Evolutionary conservation across 2,113 vertebrate genomes (phyloP).

Genomic region (Cebidichthys violaceus): DNA sequence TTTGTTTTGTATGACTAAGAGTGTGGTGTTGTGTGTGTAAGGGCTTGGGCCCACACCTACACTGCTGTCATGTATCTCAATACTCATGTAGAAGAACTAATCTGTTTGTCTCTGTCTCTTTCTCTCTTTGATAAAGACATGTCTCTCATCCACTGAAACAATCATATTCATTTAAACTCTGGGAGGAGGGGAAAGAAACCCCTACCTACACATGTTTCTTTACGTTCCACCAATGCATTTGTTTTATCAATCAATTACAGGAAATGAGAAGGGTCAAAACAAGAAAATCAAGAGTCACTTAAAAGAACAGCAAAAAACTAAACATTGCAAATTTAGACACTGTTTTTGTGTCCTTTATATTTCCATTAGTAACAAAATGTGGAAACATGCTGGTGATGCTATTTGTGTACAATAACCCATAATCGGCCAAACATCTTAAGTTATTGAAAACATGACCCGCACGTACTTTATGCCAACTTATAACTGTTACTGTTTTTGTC

Average conservation of each 20-base stretch:
- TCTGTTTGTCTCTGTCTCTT: constrained; percentile 1
- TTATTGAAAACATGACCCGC: constrained; percentile 68
- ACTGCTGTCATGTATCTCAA: constrained; percentile 53
- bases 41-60: constrained; percentile 24
- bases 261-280: constrained; percentile 12
- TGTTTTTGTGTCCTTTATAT: constrained; percentile 30
- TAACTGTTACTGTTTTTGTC: constrained; percentile 70
- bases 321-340: constrained; percentile 17
- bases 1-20: constrained; percentile 28
- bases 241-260: neutral
- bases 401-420: constrained; percentile 44
- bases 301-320: constrained; percentile 5
- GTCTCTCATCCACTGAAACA: constrained; percentile 17
- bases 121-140: constrained; percentile 31
- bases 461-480: constrained; percentile 57
- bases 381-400: constrained; percentile 31
- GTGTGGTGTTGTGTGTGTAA: constrained; percentile 36
- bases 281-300: neutral
- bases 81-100: constrained; percentile 22
- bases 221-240: neutral
- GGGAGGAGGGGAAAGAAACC: neutral
- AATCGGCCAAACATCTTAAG: constrained; percentile 63
- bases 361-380: constrained; percentile 14
- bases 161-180: constrained; percentile 28
- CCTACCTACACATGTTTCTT: neutral